Evolutionary conservation across 2,797 vertebrate species (phyloP).

Genomic region (Astyanax mexicanus): DNA sequence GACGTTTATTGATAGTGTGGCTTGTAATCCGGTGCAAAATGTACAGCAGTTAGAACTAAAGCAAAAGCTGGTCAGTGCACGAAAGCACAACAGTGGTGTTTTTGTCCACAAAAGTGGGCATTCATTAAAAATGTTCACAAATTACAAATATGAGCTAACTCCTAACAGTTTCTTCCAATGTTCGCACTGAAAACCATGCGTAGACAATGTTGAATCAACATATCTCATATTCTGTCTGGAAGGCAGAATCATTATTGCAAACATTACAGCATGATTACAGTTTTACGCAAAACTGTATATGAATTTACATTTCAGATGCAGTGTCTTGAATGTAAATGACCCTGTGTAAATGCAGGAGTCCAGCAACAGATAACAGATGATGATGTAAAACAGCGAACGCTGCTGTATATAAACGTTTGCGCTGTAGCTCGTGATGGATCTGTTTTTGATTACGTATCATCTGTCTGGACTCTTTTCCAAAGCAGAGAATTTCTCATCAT

Average conservation of each 20-base stretch:
- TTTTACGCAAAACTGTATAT: constrained; percentile 1
- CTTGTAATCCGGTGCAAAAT: too few relatives aligned
- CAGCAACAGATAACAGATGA: constrained; percentile 35
- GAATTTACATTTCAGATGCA: constrained; percentile 6
- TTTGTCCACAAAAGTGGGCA: too few relatives aligned
- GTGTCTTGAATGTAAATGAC: neutral
- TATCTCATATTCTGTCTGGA: constrained; percentile 1
- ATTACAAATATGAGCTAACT: too few relatives aligned
- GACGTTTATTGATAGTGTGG: too few relatives aligned
- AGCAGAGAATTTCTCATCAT: constrained; percentile 2
- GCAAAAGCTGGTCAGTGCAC: too few relatives aligned
- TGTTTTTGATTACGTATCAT: neutral
- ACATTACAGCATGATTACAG: constrained; percentile 1
- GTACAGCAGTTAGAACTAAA: too few relatives aligned
- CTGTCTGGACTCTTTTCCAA: constrained; percentile 11
- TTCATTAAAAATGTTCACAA: too few relatives aligned
- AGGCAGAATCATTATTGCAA: neutral
- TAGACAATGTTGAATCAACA: neutral
- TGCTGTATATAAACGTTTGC: constrained; percentile 7
- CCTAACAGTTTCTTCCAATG: too few relatives aligned
- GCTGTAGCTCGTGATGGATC: neutral
- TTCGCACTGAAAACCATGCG: neutral
- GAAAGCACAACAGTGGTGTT: too few relatives aligned
- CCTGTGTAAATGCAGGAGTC: neutral
- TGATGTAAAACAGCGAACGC: constrained; percentile 8